Evolutionary conservation across 2,888 invertebrate species (phyloP).

Genomic region (Tetropium fuscum): DNA sequence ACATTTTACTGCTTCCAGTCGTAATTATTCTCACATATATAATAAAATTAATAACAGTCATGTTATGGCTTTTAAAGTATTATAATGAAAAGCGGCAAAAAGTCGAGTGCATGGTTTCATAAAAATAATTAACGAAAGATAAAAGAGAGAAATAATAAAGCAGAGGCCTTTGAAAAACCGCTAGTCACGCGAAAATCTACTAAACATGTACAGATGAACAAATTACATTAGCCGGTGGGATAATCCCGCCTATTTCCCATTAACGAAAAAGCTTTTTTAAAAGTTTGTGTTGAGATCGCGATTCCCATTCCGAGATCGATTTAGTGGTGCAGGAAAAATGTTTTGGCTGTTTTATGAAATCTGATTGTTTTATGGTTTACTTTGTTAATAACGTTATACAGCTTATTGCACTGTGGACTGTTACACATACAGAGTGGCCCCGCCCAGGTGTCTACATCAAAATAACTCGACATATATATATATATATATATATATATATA

Average conservation of each 20-base stretch:
- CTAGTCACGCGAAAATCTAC: conserved; percentile 65
- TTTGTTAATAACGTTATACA: too few relatives aligned
- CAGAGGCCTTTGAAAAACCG: conserved; percentile 58
- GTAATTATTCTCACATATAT: conserved; percentile 17
- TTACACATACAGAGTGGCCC: too few relatives aligned
- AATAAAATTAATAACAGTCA: conserved; percentile 28
- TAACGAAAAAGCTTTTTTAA: conserved; percentile 65
- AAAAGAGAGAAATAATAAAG: conserved; percentile 64
- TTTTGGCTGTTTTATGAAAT: too few relatives aligned
- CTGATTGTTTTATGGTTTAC: too few relatives aligned
- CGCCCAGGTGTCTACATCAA: too few relatives aligned
- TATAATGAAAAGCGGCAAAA: conserved; percentile 38
- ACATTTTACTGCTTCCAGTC: too few relatives aligned
- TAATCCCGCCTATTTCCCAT: conserved; percentile 64
- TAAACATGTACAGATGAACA: conserved; percentile 66
- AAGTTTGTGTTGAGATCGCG: conserved; percentile 46
- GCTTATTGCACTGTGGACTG: too few relatives aligned
- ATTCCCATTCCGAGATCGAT: conserved; percentile 23
- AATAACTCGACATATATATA: too few relatives aligned
- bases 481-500: too few relatives aligned
- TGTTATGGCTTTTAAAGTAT: conserved; percentile 24
- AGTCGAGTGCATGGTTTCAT: conserved; percentile 56
- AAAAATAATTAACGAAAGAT: conserved; percentile 65
- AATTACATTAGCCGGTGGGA: conserved; percentile 65
- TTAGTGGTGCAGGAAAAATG: conserved; percentile 16